These are phyloP conservation scores for Himalopsyche tibetana DNA, from an alignment of 2,888 invertebrate species.

Conservation along the genomic window DNA sequence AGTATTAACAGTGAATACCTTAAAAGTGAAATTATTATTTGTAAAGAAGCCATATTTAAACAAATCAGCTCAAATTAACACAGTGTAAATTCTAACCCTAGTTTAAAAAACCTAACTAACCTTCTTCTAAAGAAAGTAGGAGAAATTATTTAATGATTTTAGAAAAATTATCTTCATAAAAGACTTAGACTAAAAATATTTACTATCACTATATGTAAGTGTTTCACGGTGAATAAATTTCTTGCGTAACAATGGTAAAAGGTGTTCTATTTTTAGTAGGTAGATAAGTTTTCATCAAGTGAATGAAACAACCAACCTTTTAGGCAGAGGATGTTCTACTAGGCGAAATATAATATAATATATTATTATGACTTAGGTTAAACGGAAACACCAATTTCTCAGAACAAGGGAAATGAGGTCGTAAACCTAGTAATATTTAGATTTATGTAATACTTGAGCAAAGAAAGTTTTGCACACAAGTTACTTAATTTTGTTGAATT, in stretches of 20 bases:
- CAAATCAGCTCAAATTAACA: too few species aligned
- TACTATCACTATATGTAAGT: neutral
- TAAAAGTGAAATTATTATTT: too few species aligned
- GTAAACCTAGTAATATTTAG: neutral
- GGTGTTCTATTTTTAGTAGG: conserved; percentile 18
- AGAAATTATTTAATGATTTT: too few species aligned
- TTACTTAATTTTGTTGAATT: neutral
- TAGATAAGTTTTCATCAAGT: conserved; percentile 7
- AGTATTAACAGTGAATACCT: too few species aligned
- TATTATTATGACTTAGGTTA: neutral
- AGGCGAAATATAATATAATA: neutral
- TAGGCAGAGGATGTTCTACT: conserved; percentile 27
- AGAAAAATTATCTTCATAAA: too few species aligned
- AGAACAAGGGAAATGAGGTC: neutral
- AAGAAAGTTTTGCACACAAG: neutral
- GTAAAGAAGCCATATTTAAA: too few species aligned
- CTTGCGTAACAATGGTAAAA: conserved; percentile 23
- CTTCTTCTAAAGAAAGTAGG: too few species aligned
- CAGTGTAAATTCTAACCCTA: too few species aligned
- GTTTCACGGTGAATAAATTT: conserved; percentile 1
- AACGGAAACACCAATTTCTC: conserved; percentile 10
- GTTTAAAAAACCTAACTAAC: too few species aligned
- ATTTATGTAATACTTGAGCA: neutral
- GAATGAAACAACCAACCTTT: neutral
- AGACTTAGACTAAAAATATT: neutral